phyloP scores from a whole-genome alignment of 2,797 vertebrate genomes.

The Enteromius paludinosus region DNA sequence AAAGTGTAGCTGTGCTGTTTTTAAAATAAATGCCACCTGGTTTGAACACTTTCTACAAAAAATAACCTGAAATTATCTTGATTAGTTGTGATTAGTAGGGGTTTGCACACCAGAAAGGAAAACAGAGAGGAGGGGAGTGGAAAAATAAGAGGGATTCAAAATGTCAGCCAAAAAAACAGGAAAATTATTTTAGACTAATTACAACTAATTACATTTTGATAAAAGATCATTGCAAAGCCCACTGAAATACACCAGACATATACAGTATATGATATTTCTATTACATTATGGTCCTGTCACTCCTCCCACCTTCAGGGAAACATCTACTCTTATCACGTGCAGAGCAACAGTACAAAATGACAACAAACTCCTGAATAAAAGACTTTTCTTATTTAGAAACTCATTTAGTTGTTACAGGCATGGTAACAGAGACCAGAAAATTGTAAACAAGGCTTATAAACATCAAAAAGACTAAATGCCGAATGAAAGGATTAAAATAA shows the following conservation, averaged over 20 bases:
- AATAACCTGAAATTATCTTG: not conserved
- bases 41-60: not conserved
- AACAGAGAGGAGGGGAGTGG: not conserved
- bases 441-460: not conserved
- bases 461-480: not conserved
- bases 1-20: not conserved
- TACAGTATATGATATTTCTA: not conserved
- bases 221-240: conserved; percentile 1
- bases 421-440: not conserved
- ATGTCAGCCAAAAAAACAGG: not conserved
- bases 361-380: not conserved
- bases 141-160: not conserved
- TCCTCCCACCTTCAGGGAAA: not conserved
- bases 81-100: not conserved
- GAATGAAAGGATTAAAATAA: not conserved
- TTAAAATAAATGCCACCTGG: not conserved
- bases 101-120: not conserved
- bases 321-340: not conserved
- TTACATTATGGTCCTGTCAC: not conserved
- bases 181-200: not conserved
- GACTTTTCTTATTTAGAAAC: not conserved
- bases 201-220: conserved; percentile 9
- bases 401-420: not conserved
- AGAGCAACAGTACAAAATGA: not conserved
- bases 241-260: not conserved